Evolutionary conservation across 2,113 vertebrate species (phyloP), one percentile per base, ranked within the genome.

Genomic region (Varanus komodoensis): DNA sequence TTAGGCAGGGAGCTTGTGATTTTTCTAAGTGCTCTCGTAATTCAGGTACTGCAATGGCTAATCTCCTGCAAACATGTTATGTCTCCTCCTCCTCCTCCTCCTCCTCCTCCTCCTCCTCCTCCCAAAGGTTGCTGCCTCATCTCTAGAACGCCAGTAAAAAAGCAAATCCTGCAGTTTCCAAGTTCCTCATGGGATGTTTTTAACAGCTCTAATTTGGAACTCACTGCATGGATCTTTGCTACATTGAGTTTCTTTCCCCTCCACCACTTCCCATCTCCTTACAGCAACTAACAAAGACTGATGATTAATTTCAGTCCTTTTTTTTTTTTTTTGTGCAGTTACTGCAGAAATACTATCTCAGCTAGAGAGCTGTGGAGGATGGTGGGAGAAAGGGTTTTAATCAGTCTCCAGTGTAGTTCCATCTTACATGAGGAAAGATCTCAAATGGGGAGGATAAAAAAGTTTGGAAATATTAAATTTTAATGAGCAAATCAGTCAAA

Each of bases 381-480:
- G 7, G 4, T 34, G 2, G 9, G 74, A 5, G 48, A 85, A 19
- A 83, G 89, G 92, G 78, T 74, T 82, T n/a, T 73, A 91, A 82
- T 93, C 8, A 5, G 50, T 92, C 86, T 91, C 85, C 64, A 80
- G 73, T 25, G 84, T 11, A 52, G 92, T 82, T 84, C 61, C 73
- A 84, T 73, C 52, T 79, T 17, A 14, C 44, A 4, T 92, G 89
- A 68, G 23, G 85, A 67, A 64, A n/a, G 8, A 89, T 91, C 87
- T 94, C 89, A 82, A 75, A 85, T 34, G 68, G 89, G 84, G 93
- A 89, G 81, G 89, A 89, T 90, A 93, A 89, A 88, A 81, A 92
- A 91, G 80, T 91, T 96, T 94, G 84, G 86, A 86, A 87, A 93
- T 86, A 81, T 93, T 95, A 93, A 95, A 93, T 64, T 94, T 94